A percentile compares a stretch with the other conserved stretches of the same genome.
phyloP scores from a whole-genome alignment of 92 coral and sea anemone species.

The Muricea muricata region DNA sequence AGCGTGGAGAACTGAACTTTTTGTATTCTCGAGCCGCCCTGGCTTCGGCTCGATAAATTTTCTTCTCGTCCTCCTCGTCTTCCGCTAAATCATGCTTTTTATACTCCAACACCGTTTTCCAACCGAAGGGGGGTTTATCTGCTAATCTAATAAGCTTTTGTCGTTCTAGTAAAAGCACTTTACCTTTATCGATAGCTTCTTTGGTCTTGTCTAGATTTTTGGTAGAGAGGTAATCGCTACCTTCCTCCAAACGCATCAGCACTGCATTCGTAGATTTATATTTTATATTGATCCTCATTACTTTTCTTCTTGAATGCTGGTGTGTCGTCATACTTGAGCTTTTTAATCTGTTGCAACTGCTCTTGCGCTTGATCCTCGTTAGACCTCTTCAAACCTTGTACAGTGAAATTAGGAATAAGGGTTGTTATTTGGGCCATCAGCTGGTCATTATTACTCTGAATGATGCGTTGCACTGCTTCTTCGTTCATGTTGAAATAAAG shows the following conservation, averaged over 20 bases:
- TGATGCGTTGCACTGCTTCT: too few species aligned
- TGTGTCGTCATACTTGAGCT: not conserved
- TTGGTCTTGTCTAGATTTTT: too few species aligned
- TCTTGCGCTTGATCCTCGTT: too few species aligned
- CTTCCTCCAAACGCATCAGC: conserved; percentile 37
- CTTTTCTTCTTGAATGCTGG: conserved; percentile 34
- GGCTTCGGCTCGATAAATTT: conserved; percentile 34
- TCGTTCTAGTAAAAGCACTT: conserved; percentile 4
- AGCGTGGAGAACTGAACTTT: not conserved
- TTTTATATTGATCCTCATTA: conserved; percentile 52
- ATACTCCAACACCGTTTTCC: conserved; percentile 40
- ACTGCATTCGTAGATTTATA: conserved; percentile 14
- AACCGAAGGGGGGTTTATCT: conserved; percentile 24
- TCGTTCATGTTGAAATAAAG: too few species aligned
- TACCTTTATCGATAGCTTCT: conserved; percentile 42
- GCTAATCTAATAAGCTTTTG: conserved; percentile 39
- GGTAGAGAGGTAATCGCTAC: not conserved
- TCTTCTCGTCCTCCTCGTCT: conserved; percentile 47
- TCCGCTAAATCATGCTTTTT: conserved; percentile 30
- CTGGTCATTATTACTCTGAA: too few species aligned
- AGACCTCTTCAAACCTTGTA: too few species aligned
- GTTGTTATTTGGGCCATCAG: too few species aligned
- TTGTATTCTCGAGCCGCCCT: too few species aligned
- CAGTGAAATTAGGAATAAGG: too few species aligned
- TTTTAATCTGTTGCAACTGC: conserved; percentile 29